These are phyloP conservation scores for Muscicapa adusta DNA, from an alignment of 2,113 vertebrate genomes.

Conservation along the genomic window DNA sequence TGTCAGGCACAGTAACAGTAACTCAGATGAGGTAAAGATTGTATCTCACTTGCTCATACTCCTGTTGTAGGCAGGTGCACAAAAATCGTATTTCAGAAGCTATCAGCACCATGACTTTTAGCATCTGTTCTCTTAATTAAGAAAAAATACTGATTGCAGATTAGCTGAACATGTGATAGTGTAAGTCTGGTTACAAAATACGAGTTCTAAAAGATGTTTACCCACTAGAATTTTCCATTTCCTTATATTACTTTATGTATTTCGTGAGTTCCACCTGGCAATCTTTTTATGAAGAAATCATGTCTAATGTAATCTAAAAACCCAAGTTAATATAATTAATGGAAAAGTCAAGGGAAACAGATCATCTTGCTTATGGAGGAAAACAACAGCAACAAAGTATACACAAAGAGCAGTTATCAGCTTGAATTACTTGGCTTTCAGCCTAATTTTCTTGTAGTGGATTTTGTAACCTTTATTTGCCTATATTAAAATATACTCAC, in stretches of 20 bases:
- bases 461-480: background rate
- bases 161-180: background rate
- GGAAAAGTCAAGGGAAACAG: background rate
- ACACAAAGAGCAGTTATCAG: background rate
- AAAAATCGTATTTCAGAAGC: background rate
- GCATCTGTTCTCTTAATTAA: background rate
- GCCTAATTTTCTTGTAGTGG: background rate
- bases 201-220: background rate
- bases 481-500: background rate
- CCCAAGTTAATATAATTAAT: background rate
- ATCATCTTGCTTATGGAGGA: background rate
- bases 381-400: background rate
- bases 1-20: background rate
- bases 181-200: background rate
- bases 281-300: background rate
- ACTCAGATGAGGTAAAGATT: background rate
- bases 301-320: background rate
- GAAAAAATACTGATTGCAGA: background rate
- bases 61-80: background rate
- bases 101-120: background rate
- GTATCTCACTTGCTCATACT: background rate
- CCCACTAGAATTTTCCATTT: background rate
- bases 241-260: background rate
- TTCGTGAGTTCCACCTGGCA: background rate
- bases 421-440: background rate